Percentiles rank a stretch among this genome's conserved stretches.
Evolutionary conservation across 2,797 vertebrate species (phyloP).

Genomic region (Mycteria americana): DNA sequence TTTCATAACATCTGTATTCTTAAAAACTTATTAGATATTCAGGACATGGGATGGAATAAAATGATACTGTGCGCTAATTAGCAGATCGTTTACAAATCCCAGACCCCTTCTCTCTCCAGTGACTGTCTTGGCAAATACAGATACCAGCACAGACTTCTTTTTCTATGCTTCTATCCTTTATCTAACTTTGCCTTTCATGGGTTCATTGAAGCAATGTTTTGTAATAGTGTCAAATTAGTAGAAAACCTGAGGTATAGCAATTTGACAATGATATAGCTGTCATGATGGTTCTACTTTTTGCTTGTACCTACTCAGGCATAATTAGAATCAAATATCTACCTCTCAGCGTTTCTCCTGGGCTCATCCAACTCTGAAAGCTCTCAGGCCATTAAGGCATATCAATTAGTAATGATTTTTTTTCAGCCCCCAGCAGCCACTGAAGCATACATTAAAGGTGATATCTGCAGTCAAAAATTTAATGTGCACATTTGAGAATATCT

Average conservation of each 20-base stretch:
- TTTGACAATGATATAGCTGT: conserved; percentile 74
- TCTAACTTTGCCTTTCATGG: conserved; percentile 42
- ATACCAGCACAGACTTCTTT: conserved; percentile 7
- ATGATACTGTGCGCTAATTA: not conserved
- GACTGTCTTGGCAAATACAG: conserved; percentile 14
- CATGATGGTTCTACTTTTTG: conserved; percentile 65
- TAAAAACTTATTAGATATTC: conserved; percentile 4
- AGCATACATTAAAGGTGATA: conserved; percentile 72
- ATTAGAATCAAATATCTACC: conserved; percentile 77
- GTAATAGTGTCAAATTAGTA: conserved; percentile 67
- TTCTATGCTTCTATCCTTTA: conserved; percentile 27
- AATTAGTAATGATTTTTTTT: conserved; percentile 80
- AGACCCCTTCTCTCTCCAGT: not conserved
- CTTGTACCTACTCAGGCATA: conserved; percentile 69
- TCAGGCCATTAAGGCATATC: conserved; percentile 78
- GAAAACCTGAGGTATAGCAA: conserved; percentile 59
- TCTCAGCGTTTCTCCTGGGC: conserved; percentile 71
- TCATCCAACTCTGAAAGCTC: conserved; percentile 69
- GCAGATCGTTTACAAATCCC: conserved; percentile 17
- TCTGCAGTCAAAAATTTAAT: conserved; percentile 65
- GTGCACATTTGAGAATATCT: conserved; percentile 61
- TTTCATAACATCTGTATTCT: not conserved
- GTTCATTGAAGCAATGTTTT: conserved; percentile 56
- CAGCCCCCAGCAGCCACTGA: conserved; percentile 60
- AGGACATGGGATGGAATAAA: not conserved